These are phyloP conservation scores for Ectemnius lituratus DNA, from an alignment of 2,888 invertebrate species.

Conservation along the genomic window DNA sequence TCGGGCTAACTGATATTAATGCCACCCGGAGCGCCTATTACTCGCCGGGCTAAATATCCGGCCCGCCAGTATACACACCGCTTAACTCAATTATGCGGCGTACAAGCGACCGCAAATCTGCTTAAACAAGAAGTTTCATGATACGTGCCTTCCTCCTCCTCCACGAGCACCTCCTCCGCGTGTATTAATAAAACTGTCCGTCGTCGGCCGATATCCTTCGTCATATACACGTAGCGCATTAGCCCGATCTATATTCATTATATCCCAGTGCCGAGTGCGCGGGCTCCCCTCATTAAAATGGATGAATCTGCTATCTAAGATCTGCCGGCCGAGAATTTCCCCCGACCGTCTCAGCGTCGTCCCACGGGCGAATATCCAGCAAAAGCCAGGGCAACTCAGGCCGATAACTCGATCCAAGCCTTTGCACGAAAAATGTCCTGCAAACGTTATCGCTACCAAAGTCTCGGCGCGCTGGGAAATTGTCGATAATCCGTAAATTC, in stretches of 20 bases:
- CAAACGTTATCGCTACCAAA: no score
- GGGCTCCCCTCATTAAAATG: constrained; percentile 33
- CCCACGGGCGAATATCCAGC: not conserved
- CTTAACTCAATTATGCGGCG: not conserved
- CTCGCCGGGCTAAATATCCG: no score
- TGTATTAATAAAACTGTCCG: constrained; percentile 13
- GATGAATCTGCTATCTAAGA: constrained; percentile 37
- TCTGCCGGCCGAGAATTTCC: constrained; percentile 31
- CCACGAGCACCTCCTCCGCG: not conserved
- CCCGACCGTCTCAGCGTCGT: constrained; percentile 2
- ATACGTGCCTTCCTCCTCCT: not conserved
- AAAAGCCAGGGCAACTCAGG: no score
- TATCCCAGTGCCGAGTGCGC: constrained; percentile 1
- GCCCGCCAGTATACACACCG: no score
- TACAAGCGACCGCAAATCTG: constrained; percentile 3
- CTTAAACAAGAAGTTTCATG: not conserved
- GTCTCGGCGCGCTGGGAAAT: no score
- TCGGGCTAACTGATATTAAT: no score
- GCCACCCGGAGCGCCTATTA: no score
- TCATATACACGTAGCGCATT: constrained; percentile 18
- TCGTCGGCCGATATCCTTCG: constrained; percentile 14
- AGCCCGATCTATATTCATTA: constrained; percentile 39
- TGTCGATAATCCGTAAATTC: no score
- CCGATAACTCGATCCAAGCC: no score
- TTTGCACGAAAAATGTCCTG: no score